A percentile compares a stretch with the other conserved stretches of the same genome.
phyloP scores from a whole-genome alignment of 53 echinoderm and acorn worm genomes.

The Luidia sarsii region DNA sequence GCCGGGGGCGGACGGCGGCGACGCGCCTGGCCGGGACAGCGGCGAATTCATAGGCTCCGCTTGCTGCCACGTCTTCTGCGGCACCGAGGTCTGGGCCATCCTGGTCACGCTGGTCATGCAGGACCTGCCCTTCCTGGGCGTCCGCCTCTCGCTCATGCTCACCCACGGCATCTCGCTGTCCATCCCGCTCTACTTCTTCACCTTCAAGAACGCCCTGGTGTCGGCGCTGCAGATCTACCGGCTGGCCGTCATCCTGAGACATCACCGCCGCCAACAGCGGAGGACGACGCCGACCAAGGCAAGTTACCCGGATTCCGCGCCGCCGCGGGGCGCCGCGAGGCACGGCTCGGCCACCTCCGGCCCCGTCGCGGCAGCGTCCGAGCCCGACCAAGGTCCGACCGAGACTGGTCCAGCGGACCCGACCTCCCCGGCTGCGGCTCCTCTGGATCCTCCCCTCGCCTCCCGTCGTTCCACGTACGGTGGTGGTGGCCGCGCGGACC shows the following conservation, averaged over 20 bases:
- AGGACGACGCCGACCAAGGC: not conserved
- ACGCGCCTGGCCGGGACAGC: too few species aligned
- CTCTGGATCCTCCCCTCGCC: too few species aligned
- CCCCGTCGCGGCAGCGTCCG: too few species aligned
- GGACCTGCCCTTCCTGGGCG: slow-evolving; percentile 35
- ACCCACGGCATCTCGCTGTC: not conserved
- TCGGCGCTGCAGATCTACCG: slow-evolving; percentile 32
- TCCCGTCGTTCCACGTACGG: too few species aligned
- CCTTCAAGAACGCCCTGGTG: slow-evolving; percentile 39
- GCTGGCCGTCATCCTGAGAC: slow-evolving; percentile 21
- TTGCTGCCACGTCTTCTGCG: slow-evolving; percentile 25
- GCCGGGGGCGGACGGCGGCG: not conserved
- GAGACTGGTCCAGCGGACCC: too few species aligned
- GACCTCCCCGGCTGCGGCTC: too few species aligned
- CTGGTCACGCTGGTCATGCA: slow-evolving; percentile 43
- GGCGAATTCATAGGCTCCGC: not conserved
- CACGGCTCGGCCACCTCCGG: too few species aligned
- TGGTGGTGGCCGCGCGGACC: too few species aligned
- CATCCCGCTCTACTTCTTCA: slow-evolving; percentile 33
- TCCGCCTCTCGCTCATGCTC: slow-evolving; percentile 33
- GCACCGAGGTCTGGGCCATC: slow-evolving; percentile 44
- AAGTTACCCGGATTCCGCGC: too few species aligned
- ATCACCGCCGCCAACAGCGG: slow-evolving; percentile 8
- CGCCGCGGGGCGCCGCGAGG: too few species aligned
- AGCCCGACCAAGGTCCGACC: not conserved